These are phyloP conservation scores for Protosalanx chinensis DNA, from an alignment of 2,797 vertebrate genomes.

Conservation along the genomic window DNA sequence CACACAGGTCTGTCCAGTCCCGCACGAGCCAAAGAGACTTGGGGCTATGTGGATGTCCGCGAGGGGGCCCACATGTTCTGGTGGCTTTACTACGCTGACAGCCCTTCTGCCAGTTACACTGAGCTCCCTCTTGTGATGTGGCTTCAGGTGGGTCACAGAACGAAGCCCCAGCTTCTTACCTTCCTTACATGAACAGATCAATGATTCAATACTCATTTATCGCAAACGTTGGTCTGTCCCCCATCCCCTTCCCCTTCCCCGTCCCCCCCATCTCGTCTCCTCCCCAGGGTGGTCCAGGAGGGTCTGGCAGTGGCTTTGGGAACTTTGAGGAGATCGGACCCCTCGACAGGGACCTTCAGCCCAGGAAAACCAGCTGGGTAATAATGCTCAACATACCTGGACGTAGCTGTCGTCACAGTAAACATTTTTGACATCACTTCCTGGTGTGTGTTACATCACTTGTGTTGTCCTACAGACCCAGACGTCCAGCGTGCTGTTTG, in stretches of 20 bases:
- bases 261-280: constrained; percentile 1
- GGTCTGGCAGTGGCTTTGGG: constrained; percentile 90
- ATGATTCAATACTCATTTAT: not conserved
- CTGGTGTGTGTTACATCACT: not conserved
- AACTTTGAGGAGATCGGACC: constrained; percentile 97
- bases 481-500: constrained; percentile 86
- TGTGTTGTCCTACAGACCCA: constrained; percentile 70
- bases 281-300: constrained; percentile 88
- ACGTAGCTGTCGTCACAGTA: not conserved
- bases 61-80: constrained; percentile 92
- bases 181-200: not conserved
- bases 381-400: not conserved
- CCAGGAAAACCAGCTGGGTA: constrained; percentile 89
- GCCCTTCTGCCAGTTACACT: constrained; percentile 63
- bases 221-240: not conserved
- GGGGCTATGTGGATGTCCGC: constrained; percentile 87
- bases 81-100: constrained; percentile 90
- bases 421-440: not conserved
- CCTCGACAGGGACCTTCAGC: constrained; percentile 73
- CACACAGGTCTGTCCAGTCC: constrained; percentile 48
- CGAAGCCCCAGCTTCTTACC: too few species aligned
- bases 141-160: constrained; percentile 82
- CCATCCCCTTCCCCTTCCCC: too few species aligned
- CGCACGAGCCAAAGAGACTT: constrained; percentile 67
- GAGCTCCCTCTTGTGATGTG: constrained; percentile 89